Base-by-base conservation (phyloP, 2,113 vertebrate species). In the Thamnaconus septentrionalis region DNA sequence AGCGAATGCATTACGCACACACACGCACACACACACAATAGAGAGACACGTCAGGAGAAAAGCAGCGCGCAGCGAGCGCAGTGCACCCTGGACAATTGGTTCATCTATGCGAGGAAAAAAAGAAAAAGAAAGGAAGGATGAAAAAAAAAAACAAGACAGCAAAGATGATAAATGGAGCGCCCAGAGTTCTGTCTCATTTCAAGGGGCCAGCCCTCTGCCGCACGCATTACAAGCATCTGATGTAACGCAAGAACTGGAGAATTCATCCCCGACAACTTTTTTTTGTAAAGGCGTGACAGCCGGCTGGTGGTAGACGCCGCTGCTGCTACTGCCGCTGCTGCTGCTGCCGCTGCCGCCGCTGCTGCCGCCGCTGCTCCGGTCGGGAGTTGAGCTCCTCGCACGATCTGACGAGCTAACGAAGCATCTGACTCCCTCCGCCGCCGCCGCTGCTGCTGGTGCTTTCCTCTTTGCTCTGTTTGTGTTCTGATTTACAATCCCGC, bases 181-280 rank as follows among this genome's bases (percentile, higher is more conserved):
- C 44, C 57, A 60, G 71, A 79, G 69, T 82, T 86, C 39, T 76
- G 82, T 77, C 85, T 85, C 81, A 83, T 85, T 84, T 83, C 68
- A 66, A 81, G 78, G 18, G 66, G 78, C 76, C 56, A 48, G 71
- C 61, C 58, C 49, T 67, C 79, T 79, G 78, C 81, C 87, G 84
- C 56, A 78, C 46, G 6, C 79, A 77, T 85, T 87, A 87, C 78
- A 80, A 75, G 78, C 70, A 67, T 81, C 81, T 85, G 85, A 88
- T 86, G 85, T 87, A 87, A 88, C 68, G 77, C 61, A 75, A 83
- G 79, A 77, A 79, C 64, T 66, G 7, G 64, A 48, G 75, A 73
- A 82, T 86, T 76, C 76, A 81, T 85, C 71, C 73, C 68, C 43
- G 75, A 85, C 82, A 84, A 78, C 73, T 85, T 82, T 84, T 84